Base-by-base conservation (phyloP, 2,888 invertebrate genomes). In the Pandemis heparana region DNA sequence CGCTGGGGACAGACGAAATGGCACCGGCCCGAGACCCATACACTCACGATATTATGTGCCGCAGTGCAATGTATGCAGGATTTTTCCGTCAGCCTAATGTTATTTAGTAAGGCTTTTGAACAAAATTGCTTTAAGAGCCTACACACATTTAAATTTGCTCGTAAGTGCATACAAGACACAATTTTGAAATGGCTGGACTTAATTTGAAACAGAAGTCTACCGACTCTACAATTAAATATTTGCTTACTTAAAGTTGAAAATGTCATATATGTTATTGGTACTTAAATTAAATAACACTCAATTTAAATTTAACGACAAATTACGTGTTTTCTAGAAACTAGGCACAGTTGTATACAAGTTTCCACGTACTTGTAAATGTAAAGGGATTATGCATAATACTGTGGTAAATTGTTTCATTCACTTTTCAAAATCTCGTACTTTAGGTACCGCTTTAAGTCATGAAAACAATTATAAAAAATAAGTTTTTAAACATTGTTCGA, bases 1-100 rank as follows among this genome's bases (percentile, higher is more conserved):
- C 64, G 67, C 38, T 38, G 67, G 16, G 39, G 61, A 63, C 77
- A 79, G 81, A 82, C 81, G 68, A 78, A 79, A 79, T 78, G 77
- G 78, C 80, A 77, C 79, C 78, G 75, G 60, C 64, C 51, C 32
- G 43, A 46, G 39, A 16, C 64, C 48, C 64, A 60, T 70, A 74
- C 32, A 74, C 69, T 61, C 69, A 51, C 48, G 59, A 43, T 60
- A 14, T 74, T 65, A 74, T 53, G 74, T 65, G 65, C 59, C 3
- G 16, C 43, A 12, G 56, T 23, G 56, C 66, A 51, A 51, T 48
- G 68, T 46, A 51, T 53, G 53, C 60, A 38, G 64, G 38, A 43
- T 74, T 74, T 73, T 74, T 70, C 74, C 74, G 74, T 43, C 65
- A 53, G 60, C 51, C 12, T 70, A 74, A 69, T 64, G 73, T 64